phyloP scores from a whole-genome alignment of 2,888 invertebrate genomes.

The Gari tellinella region DNA sequence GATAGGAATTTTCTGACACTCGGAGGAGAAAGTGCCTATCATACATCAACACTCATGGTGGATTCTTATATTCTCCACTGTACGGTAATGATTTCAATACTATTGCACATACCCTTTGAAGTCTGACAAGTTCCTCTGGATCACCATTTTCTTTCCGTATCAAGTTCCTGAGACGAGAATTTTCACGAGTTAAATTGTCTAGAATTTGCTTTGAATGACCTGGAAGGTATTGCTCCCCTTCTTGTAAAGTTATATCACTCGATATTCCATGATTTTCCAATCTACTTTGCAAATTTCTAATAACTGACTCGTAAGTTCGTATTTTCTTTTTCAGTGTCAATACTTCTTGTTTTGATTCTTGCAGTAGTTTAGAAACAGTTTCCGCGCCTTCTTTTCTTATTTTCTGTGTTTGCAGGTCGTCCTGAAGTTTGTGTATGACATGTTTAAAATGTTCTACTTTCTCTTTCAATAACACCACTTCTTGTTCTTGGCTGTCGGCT shows the following conservation, averaged over 20 bases:
- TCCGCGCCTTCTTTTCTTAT: conserved; percentile 73
- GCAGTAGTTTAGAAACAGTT: conserved; percentile 73
- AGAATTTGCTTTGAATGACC: conserved; percentile 73
- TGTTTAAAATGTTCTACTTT: conserved; percentile 68
- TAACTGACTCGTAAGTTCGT: conserved; percentile 67
- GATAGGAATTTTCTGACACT: too few relatives aligned
- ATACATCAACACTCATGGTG: too few relatives aligned
- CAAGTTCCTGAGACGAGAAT: conserved; percentile 69
- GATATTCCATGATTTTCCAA: conserved; percentile 69
- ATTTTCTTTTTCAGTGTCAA: conserved; percentile 63
- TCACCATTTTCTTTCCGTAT: conserved; percentile 55
- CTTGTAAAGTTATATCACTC: conserved; percentile 64
- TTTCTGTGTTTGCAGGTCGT: conserved; percentile 68
- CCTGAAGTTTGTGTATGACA: conserved; percentile 64
- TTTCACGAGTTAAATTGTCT: conserved; percentile 76
- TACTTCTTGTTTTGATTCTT: conserved; percentile 73
- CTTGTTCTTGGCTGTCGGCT: conserved; percentile 9
- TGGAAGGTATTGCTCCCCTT: conserved; percentile 75
- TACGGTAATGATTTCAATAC: too few relatives aligned
- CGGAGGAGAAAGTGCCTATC: too few relatives aligned
- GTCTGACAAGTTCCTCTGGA: conserved; percentile 63
- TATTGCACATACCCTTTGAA: conserved; percentile 60
- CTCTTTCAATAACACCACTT: conserved; percentile 59
- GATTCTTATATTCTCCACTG: too few relatives aligned
- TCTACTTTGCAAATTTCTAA: conserved; percentile 73